A percentile compares a stretch with the other conserved stretches of the same genome.
phyloP scores from a whole-genome alignment of 2,888 invertebrate genomes.

The Conops quadrifasciatus region DNA sequence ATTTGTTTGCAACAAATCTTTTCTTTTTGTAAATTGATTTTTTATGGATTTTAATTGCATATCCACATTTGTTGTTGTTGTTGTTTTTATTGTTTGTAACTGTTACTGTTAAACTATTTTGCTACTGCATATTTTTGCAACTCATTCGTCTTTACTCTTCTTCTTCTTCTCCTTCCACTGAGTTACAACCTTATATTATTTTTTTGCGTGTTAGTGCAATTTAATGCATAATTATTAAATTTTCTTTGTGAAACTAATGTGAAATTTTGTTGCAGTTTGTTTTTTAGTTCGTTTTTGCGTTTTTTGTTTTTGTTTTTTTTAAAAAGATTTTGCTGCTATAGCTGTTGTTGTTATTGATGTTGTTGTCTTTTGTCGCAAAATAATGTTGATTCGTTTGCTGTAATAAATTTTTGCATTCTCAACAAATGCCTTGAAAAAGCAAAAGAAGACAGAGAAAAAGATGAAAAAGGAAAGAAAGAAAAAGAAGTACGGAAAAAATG shows the following conservation, averaged over 20 bases:
- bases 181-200: conserved; percentile 21
- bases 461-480: background rate
- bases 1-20: background rate
- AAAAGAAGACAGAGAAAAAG: background rate
- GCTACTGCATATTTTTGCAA: background rate
- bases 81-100: background rate
- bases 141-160: background rate
- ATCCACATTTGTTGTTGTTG: background rate
- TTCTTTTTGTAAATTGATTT: background rate
- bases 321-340: background rate
- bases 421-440: conserved; percentile 30
- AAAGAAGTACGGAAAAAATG: background rate
- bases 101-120: background rate
- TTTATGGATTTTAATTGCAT: no score
- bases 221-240: conserved; percentile 35
- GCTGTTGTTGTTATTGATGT: background rate
- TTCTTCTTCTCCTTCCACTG: background rate
- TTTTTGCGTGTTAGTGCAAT: conserved; percentile 33
- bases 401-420: conserved; percentile 25
- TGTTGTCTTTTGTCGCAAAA: conserved; percentile 21
- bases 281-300: background rate
- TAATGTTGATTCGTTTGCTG: conserved; percentile 10
- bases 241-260: conserved; percentile 22
- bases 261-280: conserved; percentile 8
- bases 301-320: background rate